These are phyloP conservation scores for Standfussiana lucernea DNA, from an alignment of 2,888 invertebrate genomes.

Conservation along the genomic window DNA sequence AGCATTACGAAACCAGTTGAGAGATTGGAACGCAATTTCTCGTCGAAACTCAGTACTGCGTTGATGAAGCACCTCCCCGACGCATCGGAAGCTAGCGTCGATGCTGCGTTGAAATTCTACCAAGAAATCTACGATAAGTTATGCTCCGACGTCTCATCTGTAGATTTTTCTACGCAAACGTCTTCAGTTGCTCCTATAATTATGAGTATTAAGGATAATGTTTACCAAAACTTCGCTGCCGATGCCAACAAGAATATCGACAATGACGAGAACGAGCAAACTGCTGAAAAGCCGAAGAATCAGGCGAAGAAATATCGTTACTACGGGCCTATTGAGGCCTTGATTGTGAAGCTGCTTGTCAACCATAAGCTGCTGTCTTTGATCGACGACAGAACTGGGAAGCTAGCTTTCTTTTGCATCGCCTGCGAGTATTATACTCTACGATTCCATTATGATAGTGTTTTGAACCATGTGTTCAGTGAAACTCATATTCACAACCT, in stretches of 20 bases:
- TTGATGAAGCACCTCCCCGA: conserved; percentile 84
- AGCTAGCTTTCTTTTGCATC: conserved; percentile 87
- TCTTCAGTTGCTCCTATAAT: conserved; percentile 88
- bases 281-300: conserved; percentile 82
- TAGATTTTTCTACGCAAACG: conserved; percentile 84
- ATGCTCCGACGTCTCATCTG: conserved; percentile 76
- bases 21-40: conserved; percentile 81
- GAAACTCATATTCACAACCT: conserved; percentile 85
- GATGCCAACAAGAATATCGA: conserved; percentile 87
- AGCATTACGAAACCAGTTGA: conserved; percentile 80
- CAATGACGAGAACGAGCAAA: conserved; percentile 83
- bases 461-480: conserved; percentile 87
- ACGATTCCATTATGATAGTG: conserved; percentile 87
- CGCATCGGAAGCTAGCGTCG: conserved; percentile 85
- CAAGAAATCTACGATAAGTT: conserved; percentile 81
- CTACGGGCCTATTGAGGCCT: conserved; percentile 86
- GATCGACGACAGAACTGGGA: conserved; percentile 87
- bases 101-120: conserved; percentile 84
- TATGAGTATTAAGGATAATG: conserved; percentile 89
- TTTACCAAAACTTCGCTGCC: conserved; percentile 86
- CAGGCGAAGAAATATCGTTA: conserved; percentile 86
- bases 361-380: conserved; percentile 85
- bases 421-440: conserved; percentile 88
- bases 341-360: conserved; percentile 80
- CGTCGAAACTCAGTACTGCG: conserved; percentile 80